Percentiles rank a stretch among this genome's conserved stretches.
Conservation (phyloP, 2,113 vertebrate species). For the Formicarius rufipectus region DNA sequence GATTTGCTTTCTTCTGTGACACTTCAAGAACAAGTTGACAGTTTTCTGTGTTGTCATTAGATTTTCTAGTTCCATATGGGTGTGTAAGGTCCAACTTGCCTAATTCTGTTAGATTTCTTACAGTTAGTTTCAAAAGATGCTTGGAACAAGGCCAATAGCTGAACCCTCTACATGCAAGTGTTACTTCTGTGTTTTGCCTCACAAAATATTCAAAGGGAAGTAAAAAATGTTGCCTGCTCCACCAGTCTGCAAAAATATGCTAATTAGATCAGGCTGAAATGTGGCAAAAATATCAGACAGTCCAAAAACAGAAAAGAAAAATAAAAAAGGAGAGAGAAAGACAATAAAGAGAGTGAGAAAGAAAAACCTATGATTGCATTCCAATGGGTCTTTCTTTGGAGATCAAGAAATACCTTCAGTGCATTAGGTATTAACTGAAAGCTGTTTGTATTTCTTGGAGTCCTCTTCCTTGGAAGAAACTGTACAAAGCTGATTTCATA, state of each 20-base stretch:
- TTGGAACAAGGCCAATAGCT: background rate
- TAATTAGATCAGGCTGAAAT: background rate
- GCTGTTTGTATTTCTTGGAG: background rate
- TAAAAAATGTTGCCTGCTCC: slow-evolving; percentile 15
- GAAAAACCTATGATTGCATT: background rate
- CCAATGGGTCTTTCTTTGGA: background rate
- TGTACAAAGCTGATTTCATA: background rate
- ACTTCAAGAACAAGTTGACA: slow-evolving; percentile 5
- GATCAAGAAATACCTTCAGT: background rate
- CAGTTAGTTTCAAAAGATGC: background rate
- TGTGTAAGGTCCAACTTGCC: background rate
- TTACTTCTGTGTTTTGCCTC: slow-evolving; percentile 56
- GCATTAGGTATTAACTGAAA: background rate
- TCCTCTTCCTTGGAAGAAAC: background rate
- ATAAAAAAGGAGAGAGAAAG: background rate
- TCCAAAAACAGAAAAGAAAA: background rate
- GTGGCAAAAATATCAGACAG: slow-evolving; percentile 16
- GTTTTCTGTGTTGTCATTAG: slow-evolving; percentile 42
- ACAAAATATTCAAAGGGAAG: slow-evolving; percentile 17
- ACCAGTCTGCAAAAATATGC: slow-evolving; percentile 13
- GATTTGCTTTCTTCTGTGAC: slow-evolving; percentile 17
- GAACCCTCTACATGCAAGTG: background rate
- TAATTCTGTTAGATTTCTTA: slow-evolving; percentile 13
- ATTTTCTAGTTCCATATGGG: slow-evolving; percentile 21
- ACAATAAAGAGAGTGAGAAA: background rate